Evolutionary conservation across 2,888 invertebrate species (phyloP).

Genomic region (Drosophila suboccidentalis): DNA sequence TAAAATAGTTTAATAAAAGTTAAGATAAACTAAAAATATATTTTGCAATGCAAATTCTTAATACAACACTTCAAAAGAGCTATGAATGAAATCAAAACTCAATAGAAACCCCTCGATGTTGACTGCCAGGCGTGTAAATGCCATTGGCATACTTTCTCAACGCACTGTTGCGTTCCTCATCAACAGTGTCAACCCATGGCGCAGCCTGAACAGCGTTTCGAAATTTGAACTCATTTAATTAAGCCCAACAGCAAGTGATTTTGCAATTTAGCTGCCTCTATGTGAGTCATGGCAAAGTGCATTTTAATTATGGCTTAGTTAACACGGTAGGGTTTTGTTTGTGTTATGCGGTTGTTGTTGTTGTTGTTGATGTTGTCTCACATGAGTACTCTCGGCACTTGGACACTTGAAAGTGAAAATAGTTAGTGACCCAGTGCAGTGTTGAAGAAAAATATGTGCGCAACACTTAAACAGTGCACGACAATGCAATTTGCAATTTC

Average conservation of each 20-base stretch:
- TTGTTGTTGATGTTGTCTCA: constrained; percentile 24
- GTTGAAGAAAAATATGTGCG: constrained; percentile 40
- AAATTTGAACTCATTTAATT: constrained; percentile 62
- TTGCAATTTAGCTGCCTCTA: constrained; percentile 44
- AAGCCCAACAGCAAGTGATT: constrained; percentile 48
- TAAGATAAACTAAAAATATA: not conserved
- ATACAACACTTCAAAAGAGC: not conserved
- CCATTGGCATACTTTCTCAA: constrained; percentile 71
- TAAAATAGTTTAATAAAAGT: not conserved
- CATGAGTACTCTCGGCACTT: constrained; percentile 25
- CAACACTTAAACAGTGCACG: constrained; percentile 24
- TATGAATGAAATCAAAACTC: not conserved
- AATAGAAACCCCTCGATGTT: constrained; percentile 6
- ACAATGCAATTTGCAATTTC: constrained; percentile 61
- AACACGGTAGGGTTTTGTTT: constrained; percentile 36
- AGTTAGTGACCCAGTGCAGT: constrained; percentile 44
- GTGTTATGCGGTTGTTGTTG: constrained; percentile 10
- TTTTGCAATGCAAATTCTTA: not conserved
- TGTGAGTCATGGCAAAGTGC: constrained; percentile 61
- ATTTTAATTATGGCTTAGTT: constrained; percentile 70
- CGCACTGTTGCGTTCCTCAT: constrained; percentile 38
- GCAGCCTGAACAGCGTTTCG: constrained; percentile 16
- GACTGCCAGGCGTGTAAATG: constrained; percentile 1
- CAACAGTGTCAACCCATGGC: constrained; percentile 2
- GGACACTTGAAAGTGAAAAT: constrained; percentile 71